Evolutionary conservation across 2,888 invertebrate genomes (phyloP), one percentile per base, ranked within the genome.

Genomic region (Rotaria sp.): DNA sequence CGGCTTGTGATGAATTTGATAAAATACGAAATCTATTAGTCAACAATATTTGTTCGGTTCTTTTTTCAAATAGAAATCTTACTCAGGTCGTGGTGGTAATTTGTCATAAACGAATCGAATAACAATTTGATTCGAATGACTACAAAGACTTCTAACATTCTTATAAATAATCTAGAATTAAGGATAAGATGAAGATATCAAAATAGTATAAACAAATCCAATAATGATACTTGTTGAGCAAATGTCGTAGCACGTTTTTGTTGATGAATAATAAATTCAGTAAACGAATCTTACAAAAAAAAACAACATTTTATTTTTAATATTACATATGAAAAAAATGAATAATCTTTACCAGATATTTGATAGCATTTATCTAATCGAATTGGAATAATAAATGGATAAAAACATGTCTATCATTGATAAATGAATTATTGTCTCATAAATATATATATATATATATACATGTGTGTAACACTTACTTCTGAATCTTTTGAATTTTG

Each of bases 331-430:
- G 3, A 52, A 55, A 2, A 67, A 67, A 21, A 18, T 5, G 3
- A 35, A 18, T 35, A 30, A 35, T 67, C 21, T 15, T 45, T 80
- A 80, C 80, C n/a, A 3, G 80, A 80, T 2, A 80, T 80, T 15
- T 80, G 41, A 45, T 80, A 80, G 45, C 80, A 80, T 45, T n/a
- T 80, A n/a, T 80, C 45, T 35, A 80, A 45, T 45, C 45, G 45
- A 45, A 80, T 45, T 11, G 80, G 80, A 80, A 80, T 80, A 45
- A 26, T 45, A 45, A 80, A 80, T n/a, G 80, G 80, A 80, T 45
- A 80, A 8, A 80, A 80, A 80, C 41, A 45, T 80, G 30, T 35
- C 67, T 67, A 35, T 24, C 7, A 24, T 21, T 24, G 4, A 52
- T 52, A 3, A 52, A 52, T 24, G 8, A 5, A 52, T 24, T 11